phyloP scores from a whole-genome alignment of 2,797 vertebrate genomes.

The Parambassis ranga region DNA sequence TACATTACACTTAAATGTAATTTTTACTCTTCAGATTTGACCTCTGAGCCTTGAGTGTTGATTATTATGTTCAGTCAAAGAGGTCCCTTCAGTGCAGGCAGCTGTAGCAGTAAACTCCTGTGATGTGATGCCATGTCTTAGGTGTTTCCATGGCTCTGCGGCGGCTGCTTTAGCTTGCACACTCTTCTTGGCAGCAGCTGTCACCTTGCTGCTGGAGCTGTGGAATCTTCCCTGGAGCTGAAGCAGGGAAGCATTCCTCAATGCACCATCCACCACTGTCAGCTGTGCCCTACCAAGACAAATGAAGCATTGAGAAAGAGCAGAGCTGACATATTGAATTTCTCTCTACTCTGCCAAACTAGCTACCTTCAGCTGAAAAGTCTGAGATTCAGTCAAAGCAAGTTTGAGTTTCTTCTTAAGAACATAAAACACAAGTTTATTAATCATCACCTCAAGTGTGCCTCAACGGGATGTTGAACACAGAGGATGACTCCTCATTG shows the following conservation, averaged over 20 bases:
- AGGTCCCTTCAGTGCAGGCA: not conserved
- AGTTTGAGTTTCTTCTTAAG: constrained; percentile 11
- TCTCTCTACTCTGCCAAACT: constrained; percentile 41
- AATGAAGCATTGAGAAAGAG: constrained; percentile 68
- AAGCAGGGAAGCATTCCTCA: constrained; percentile 69
- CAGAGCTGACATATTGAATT: constrained; percentile 60
- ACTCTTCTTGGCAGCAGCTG: constrained; percentile 72
- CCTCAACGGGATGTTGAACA: too few relatives aligned
- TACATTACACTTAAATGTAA: not conserved
- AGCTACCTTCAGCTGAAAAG: constrained; percentile 44
- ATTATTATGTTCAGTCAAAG: not conserved
- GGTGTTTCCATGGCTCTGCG: constrained; percentile 46
- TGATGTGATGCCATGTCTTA: constrained; percentile 47
- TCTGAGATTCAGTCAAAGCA: constrained; percentile 19
- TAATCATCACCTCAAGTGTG: not conserved
- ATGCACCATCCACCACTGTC: constrained; percentile 62
- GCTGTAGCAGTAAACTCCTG: constrained; percentile 10
- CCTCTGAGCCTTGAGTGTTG: not conserved
- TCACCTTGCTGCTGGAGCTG: constrained; percentile 75
- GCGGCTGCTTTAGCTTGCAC: constrained; percentile 46
- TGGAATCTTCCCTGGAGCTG: constrained; percentile 73
- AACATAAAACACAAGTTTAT: not conserved
- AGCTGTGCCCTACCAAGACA: constrained; percentile 65
- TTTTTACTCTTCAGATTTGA: not conserved
- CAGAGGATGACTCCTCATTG: not conserved